Conservation (phyloP, 2,113 vertebrate genomes). For the Periophthalmus modestus region DNA sequence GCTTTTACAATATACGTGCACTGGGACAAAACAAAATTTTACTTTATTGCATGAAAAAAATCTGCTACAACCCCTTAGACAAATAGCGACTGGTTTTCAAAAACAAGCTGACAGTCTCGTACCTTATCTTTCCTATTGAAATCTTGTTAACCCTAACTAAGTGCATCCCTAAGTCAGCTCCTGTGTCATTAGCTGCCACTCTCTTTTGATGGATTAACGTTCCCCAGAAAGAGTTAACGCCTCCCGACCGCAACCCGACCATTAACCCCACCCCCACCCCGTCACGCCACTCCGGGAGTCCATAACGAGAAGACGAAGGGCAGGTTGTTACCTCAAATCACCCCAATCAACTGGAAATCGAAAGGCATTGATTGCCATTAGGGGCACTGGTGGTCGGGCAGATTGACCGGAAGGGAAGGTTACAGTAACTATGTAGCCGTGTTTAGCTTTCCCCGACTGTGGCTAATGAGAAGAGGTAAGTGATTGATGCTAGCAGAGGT, state of each 20-base stretch:
- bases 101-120: too few relatives aligned
- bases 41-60: too few relatives aligned
- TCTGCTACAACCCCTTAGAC: too few relatives aligned
- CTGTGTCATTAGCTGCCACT: background rate
- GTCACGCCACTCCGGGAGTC: background rate
- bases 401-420: constrained; percentile 17
- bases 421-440: constrained; percentile 14
- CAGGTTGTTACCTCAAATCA: constrained; percentile 26
- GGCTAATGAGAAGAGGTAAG: constrained; percentile 13
- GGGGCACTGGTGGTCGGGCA: background rate
- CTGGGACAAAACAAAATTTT: too few relatives aligned
- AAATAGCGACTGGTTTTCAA: too few relatives aligned
- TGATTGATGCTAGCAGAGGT: constrained; percentile 13
- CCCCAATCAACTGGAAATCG: constrained; percentile 22
- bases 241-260: background rate
- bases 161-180: background rate
- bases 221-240: constrained; percentile 32
- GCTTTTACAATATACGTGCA: too few relatives aligned
- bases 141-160: background rate
- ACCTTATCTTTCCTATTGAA: background rate
- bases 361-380: constrained; percentile 18
- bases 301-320: constrained; percentile 2
- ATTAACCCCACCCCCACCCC: constrained; percentile 11
- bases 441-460: constrained; percentile 6
- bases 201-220: constrained; percentile 35